A percentile compares a stretch with the other conserved stretches of the same genome.
phyloP scores from a whole-genome alignment of 2,113 vertebrate species.

The Prunella fulvescens region DNA sequence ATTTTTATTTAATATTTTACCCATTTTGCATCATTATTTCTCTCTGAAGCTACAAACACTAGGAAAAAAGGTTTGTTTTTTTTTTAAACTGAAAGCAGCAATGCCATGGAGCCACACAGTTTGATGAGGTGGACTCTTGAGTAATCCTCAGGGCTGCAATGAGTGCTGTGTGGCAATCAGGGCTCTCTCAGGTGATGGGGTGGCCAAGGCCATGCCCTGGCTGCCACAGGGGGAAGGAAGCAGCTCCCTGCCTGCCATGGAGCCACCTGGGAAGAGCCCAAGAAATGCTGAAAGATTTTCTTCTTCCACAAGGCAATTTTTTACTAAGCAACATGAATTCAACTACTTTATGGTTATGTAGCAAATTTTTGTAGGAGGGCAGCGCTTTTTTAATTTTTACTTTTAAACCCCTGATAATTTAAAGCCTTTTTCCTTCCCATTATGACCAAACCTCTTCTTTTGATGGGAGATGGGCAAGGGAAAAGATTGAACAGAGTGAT shows the following conservation, averaged over 20 bases:
- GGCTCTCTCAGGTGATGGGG: background rate
- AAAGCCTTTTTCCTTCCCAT: background rate
- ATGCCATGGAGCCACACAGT: background rate
- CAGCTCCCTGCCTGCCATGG: background rate
- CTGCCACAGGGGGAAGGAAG: background rate
- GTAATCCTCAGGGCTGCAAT: background rate
- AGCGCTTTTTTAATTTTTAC: background rate
- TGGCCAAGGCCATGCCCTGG: background rate
- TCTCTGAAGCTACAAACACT: background rate
- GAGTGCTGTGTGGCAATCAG: too few relatives aligned
- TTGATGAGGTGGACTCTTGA: background rate
- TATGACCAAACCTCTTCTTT: background rate
- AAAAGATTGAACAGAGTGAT: background rate
- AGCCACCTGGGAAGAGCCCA: background rate
- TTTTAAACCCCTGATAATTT: background rate
- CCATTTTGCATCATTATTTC: background rate
- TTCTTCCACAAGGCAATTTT: background rate
- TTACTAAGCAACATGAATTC: background rate
- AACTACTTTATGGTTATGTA: rapidly evolving
- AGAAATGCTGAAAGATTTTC: background rate
- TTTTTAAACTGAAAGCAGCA: background rate
- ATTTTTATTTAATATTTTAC: background rate
- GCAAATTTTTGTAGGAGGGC: background rate
- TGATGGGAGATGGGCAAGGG: background rate
- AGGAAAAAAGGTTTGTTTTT: rapidly evolving